Percentiles rank a stretch among this genome's conserved stretches.
Conservation (phyloP, 2,797 vertebrate genomes). For the Borostomias antarcticus region DNA sequence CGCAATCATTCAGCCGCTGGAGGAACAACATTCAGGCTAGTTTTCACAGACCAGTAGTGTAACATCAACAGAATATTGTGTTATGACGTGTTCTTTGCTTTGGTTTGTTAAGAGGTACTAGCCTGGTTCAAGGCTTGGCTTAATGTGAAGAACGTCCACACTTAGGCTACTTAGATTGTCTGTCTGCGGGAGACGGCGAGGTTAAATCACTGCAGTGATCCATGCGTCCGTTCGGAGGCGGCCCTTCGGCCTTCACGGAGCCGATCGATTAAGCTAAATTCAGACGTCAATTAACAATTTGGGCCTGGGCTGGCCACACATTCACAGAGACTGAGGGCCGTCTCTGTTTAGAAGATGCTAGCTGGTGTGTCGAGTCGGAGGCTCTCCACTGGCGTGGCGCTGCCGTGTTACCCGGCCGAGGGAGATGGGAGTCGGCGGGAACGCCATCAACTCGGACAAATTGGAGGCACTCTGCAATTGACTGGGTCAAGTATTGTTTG, state of each 20-base stretch:
- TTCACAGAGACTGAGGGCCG: constrained; percentile 37
- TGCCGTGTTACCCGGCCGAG: constrained; percentile 41
- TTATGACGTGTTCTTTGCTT: constrained; percentile 10
- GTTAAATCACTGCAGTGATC: constrained; percentile 41
- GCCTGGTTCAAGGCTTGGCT: constrained; percentile 7
- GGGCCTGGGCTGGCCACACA: constrained; percentile 36
- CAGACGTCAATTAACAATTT: constrained; percentile 47
- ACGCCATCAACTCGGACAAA: constrained; percentile 53
- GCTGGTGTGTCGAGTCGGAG: neutral
- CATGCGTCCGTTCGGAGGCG: constrained; percentile 33
- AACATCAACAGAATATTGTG: neutral
- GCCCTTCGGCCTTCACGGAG: constrained; percentile 21
- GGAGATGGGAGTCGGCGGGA: constrained; percentile 17
- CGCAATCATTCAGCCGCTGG: constrained; percentile 42
- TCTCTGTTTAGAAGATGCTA: constrained; percentile 31
- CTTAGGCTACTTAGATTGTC: constrained; percentile 16
- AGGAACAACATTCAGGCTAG: constrained; percentile 30
- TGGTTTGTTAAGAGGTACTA: neutral
- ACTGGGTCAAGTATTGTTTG: constrained; percentile 75
- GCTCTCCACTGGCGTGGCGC: constrained; percentile 28
- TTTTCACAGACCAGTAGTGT: constrained; percentile 9
- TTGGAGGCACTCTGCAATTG: constrained; percentile 51
- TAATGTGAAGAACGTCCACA: constrained; percentile 13
- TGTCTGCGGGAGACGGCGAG: constrained; percentile 16
- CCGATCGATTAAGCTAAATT: constrained; percentile 51